These are phyloP conservation scores for Otis tarda DNA, from an alignment of 2,113 vertebrate genomes.

Conservation along the genomic window DNA sequence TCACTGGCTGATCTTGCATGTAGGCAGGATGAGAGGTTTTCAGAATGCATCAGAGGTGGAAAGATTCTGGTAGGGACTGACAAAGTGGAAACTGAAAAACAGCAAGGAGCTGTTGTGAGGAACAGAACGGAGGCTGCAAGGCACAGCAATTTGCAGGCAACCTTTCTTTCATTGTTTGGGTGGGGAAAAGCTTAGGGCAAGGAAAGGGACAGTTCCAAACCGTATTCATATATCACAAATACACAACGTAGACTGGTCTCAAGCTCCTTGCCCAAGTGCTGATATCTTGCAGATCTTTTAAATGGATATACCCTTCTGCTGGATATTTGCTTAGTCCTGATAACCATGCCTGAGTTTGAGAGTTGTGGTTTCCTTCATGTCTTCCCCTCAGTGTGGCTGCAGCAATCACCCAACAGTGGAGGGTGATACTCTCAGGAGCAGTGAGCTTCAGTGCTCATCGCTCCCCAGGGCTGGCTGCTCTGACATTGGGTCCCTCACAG, in stretches of 20 bases:
- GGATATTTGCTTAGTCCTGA: neutral
- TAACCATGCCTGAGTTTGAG: neutral
- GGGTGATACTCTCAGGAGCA: neutral
- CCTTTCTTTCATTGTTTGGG: neutral
- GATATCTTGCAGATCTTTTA: neutral
- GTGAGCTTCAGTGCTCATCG: accelerated
- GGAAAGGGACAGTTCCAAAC: neutral
- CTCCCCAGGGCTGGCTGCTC: neutral
- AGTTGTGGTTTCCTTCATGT: neutral
- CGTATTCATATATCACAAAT: neutral
- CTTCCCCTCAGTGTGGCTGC: too few relatives aligned
- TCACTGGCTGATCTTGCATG: neutral
- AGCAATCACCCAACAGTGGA: neutral
- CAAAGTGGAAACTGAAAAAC: neutral
- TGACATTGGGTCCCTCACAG: accelerated
- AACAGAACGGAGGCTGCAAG: neutral
- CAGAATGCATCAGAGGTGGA: neutral
- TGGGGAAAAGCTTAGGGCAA: neutral
- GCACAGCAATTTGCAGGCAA: neutral
- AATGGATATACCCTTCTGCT: neutral
- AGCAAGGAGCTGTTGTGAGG: accelerated
- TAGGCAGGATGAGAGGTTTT: neutral
- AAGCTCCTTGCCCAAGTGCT: neutral
- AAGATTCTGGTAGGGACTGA: neutral
- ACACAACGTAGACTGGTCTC: neutral